Conservation (phyloP, 2,888 invertebrate genomes). For the Dicroscelio sp. region DNA sequence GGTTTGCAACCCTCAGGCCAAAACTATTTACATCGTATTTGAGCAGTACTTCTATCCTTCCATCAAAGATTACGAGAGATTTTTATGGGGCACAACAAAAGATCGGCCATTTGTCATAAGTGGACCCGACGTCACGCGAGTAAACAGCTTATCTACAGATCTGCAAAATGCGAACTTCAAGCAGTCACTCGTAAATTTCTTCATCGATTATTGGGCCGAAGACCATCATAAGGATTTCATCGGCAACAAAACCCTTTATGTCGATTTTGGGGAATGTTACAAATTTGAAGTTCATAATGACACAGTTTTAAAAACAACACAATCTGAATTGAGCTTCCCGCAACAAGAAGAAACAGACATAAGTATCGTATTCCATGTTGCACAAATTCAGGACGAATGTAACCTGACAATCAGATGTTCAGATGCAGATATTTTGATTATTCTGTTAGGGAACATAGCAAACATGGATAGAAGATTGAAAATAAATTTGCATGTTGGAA, state of each 20-base stretch:
- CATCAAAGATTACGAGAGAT: constrained; percentile 74
- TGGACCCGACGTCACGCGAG: constrained; percentile 23
- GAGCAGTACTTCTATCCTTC: constrained; percentile 85
- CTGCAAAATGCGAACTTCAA: constrained; percentile 82
- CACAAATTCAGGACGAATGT: constrained; percentile 62
- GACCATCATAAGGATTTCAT: constrained; percentile 66
- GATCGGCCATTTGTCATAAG: constrained; percentile 29
- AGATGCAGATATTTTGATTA: constrained; percentile 68
- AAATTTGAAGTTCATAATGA: constrained; percentile 19
- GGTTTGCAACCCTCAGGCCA: constrained; percentile 83
- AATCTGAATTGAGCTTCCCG: background rate
- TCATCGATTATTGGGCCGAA: constrained; percentile 69
- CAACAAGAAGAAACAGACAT: constrained; percentile 83
- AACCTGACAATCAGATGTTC: constrained; percentile 79
- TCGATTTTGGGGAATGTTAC: constrained; percentile 75
- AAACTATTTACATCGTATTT: constrained; percentile 86
- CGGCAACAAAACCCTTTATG: constrained; percentile 75
- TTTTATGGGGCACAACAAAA: background rate
- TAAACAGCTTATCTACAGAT: constrained; percentile 28
- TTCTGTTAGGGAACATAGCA: constrained; percentile 39
- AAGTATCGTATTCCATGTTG: constrained; percentile 84
- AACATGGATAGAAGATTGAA: constrained; percentile 4
- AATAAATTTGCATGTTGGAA: constrained; percentile 66
- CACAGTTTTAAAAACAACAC: background rate
- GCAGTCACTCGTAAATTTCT: constrained; percentile 19